phyloP scores from a whole-genome alignment of 2,113 vertebrate species.

The Micromys minutus region DNA sequence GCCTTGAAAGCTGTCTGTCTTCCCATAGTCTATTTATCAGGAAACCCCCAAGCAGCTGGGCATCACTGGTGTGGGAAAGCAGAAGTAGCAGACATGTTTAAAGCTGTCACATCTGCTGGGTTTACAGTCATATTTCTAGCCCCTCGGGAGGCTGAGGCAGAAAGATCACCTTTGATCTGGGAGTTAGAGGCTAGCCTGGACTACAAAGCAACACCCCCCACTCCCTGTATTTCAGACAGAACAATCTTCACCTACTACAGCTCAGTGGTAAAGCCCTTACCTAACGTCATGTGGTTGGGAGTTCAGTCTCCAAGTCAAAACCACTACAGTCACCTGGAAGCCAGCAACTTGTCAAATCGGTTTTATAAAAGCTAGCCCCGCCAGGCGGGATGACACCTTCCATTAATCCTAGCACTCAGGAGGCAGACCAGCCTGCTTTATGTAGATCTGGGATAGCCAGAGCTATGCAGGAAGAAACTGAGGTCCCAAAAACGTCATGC shows the following conservation, averaged over 20 bases:
- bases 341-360: background rate
- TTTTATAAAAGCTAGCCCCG: background rate
- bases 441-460: background rate
- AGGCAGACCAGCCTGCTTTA: background rate
- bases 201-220: background rate
- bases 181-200: background rate
- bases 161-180: background rate
- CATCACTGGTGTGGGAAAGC: background rate
- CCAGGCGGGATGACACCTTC: background rate
- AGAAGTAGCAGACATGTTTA: background rate
- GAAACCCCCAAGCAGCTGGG: background rate
- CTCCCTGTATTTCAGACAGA: background rate
- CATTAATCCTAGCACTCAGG: background rate
- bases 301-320: background rate
- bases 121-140: background rate
- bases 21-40: background rate
- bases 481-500: background rate
- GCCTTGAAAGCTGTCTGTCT: background rate
- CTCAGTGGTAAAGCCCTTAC: background rate
- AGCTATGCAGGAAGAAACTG: background rate
- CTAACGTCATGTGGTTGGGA: no score
- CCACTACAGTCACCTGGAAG: background rate
- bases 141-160: background rate
- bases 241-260: background rate
- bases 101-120: background rate